Evolutionary conservation across 2,888 invertebrate genomes (phyloP).

Genomic region (Epirrhoe tristata): DNA sequence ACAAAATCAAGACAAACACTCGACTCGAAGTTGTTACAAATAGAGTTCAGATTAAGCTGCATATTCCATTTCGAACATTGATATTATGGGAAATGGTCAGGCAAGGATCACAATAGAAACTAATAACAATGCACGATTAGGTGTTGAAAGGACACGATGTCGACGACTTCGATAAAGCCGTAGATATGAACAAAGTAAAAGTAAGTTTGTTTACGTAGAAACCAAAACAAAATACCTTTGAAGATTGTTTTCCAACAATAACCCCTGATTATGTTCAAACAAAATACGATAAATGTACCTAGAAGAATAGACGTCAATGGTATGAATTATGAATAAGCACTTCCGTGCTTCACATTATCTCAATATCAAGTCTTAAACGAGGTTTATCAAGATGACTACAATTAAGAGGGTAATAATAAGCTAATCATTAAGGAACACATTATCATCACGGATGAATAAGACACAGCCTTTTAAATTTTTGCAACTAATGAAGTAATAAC

Average conservation of each 20-base stretch:
- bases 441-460: no score
- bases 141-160: constrained; percentile 20
- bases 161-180: constrained; percentile 10
- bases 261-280: not conserved
- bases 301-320: no score
- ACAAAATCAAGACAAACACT: not conserved
- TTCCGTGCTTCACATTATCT: no score
- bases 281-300: not conserved
- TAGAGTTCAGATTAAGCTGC: constrained; percentile 1
- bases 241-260: not conserved
- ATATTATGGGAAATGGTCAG: constrained; percentile 57
- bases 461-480: no score
- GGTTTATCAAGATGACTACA: no score
- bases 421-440: no score
- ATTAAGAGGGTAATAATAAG: no score
- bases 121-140: constrained; percentile 24
- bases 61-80: constrained; percentile 49
- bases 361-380: no score
- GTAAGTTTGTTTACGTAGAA: not conserved
- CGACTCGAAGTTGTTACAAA: not conserved
- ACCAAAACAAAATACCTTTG: not conserved
- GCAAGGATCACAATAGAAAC: constrained; percentile 48
- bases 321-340: no score
- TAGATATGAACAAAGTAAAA: constrained; percentile 1
- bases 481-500: no score